A percentile compares a stretch with the other conserved stretches of the same genome.
Conservation (phyloP, 2,888 invertebrate species). For the Athetis lepigone region DNA sequence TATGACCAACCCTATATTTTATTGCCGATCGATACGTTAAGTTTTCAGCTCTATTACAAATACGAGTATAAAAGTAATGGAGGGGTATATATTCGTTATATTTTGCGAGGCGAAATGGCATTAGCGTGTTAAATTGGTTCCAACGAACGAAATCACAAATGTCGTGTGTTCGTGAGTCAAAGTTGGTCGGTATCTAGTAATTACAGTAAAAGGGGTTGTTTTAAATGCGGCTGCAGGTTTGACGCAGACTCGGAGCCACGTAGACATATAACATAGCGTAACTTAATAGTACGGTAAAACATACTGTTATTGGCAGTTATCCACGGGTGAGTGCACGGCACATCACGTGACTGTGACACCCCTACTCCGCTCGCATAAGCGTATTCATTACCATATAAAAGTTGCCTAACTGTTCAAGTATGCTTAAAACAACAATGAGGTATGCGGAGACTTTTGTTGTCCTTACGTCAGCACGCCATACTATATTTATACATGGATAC, state of each 20-base stretch:
- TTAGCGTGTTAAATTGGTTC: conserved; percentile 60
- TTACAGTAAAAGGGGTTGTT: conserved; percentile 77
- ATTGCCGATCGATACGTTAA: conserved; percentile 79
- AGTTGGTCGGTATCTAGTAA: conserved; percentile 72
- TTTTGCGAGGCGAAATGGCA: conserved; percentile 54
- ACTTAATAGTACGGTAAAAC: conserved; percentile 78
- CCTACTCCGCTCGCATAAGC: conserved; percentile 60
- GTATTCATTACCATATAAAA: conserved; percentile 58
- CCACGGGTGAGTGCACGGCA: conserved; percentile 79
- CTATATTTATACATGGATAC: conserved; percentile 4
- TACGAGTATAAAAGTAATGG: conserved; percentile 57
- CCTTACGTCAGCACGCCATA: not conserved
- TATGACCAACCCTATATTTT: conserved; percentile 83
- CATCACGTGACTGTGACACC: conserved; percentile 80
- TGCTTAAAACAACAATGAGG: conserved; percentile 56
- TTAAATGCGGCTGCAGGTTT: conserved; percentile 75
- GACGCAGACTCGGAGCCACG: conserved; percentile 66
- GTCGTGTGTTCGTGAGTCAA: conserved; percentile 74
- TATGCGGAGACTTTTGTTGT: conserved; percentile 18
- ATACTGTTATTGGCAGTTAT: conserved; percentile 81
- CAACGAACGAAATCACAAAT: conserved; percentile 66
- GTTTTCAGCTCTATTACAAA: conserved; percentile 73
- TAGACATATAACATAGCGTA: conserved; percentile 62
- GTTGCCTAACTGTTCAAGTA: conserved; percentile 58
- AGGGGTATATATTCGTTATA: conserved; percentile 61